Base-by-base conservation (phyloP, 1,140 invertebrate genomes). In the Zaprionus vittiger region DNA sequence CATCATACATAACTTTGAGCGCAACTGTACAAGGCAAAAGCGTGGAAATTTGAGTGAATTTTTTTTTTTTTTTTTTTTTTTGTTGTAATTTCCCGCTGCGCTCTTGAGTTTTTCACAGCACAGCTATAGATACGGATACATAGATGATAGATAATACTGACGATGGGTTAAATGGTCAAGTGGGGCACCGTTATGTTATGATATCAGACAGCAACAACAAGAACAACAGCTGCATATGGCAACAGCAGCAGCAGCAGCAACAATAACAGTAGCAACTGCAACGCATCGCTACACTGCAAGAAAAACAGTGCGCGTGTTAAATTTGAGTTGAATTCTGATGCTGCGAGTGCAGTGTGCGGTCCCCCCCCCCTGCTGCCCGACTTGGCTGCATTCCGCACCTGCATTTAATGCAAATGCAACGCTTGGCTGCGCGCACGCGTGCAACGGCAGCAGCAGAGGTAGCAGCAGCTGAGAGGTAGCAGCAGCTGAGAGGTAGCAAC, bases 201-300 rank as follows among this genome's bases (percentile, higher is more conserved):
- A 52, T 52, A 52, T 52, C 47, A 52, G 11, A 52, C 47, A 52
- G 5, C 34, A 68, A 56, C 56, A 56, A 52, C 75, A 71, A 34
- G 41, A 20, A 78, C 62, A 72, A 47, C 64, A 44, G n/a, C 20
- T 52, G 47, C 20, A 44, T 49, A 24, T n/a, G 41, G 28, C 63
- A 72, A 56, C 65, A 44, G 24, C 57, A 34, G 15, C n/a, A 31
- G 3, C 28, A 37, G 24, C 34, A 68, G 31, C 56, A 49, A 56
- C 70, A 71, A 34, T 41, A 20, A 81, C 84, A 81, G 69, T 69
- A 83, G 83, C 20, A 14, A 17, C 17, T 20, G 47, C 47, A 52
- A 22, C 47, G 22, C 22, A 52, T 52, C 12, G 47, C 3, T 52
- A 52, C 47, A 52, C 47, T 52, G 47, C 47, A 14, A 20, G 47